Evolutionary conservation across 2,113 vertebrate genomes (phyloP).

Genomic region (Cryptoleucopteryx plumbea): DNA sequence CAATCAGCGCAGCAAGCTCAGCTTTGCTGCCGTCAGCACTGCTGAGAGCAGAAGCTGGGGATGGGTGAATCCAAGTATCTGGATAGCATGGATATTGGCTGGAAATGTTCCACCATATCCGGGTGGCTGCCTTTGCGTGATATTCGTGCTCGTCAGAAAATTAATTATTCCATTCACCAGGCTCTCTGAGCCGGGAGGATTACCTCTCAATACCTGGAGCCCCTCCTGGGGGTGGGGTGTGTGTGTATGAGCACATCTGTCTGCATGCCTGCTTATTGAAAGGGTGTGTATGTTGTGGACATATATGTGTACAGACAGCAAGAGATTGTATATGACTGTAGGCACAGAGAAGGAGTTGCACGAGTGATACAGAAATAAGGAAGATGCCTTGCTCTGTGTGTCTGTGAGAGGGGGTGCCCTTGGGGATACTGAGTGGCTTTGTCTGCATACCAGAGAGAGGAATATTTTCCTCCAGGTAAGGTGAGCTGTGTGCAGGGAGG

Average conservation of each 20-base stretch:
- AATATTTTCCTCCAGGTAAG: not conserved
- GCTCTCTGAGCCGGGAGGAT: not conserved
- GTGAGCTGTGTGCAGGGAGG: not conserved
- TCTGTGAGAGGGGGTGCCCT: not conserved
- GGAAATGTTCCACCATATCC: constrained; percentile 2
- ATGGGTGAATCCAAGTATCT: constrained; percentile 53
- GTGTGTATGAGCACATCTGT: not conserved
- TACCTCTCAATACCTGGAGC: constrained; percentile 21
- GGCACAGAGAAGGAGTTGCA: not conserved
- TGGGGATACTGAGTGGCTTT: not conserved
- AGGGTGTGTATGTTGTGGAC: not conserved
- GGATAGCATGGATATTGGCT: constrained; percentile 18
- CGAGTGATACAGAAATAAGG: not conserved
- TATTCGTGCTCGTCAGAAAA: constrained; percentile 35
- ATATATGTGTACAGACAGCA: not conserved
- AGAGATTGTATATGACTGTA: not conserved
- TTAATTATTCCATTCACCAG: constrained; percentile 24
- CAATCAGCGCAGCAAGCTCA: not conserved
- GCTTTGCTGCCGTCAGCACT: constrained; percentile 38
- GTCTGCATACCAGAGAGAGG: not conserved
- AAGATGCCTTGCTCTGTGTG: not conserved
- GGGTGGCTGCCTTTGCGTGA: not conserved
- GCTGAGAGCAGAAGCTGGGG: constrained; percentile 19
- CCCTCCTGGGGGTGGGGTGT: not conserved
- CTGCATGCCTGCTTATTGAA: not conserved